Conservation (phyloP, 2,888 invertebrate species). For the Aspidiotus rigidus region DNA sequence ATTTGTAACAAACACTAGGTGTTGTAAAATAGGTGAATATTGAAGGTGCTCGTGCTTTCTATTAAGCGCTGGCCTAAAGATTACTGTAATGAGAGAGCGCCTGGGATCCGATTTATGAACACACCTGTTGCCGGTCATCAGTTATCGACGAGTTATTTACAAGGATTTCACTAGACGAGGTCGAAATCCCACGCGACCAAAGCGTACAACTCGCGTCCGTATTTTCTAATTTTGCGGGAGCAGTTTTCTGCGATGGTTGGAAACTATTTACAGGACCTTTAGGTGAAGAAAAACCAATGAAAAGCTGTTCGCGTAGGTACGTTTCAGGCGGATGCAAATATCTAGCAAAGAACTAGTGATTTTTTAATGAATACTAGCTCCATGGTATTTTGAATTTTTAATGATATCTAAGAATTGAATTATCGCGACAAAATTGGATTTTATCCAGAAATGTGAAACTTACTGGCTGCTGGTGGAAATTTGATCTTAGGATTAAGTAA, state of each 20-base stretch:
- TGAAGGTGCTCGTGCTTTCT: neutral
- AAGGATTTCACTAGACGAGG: constrained; percentile 21
- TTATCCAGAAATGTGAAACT: neutral
- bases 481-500: constrained; percentile 54
- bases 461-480: constrained; percentile 53
- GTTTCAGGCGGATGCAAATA: too few species aligned
- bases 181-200: constrained; percentile 9
- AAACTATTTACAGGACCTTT: constrained; percentile 29
- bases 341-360: too few species aligned
- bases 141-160: constrained; percentile 24
- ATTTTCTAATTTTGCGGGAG: constrained; percentile 44
- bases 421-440: too few species aligned
- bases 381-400: too few species aligned
- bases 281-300: neutral
- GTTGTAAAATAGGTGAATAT: neutral
- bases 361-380: too few species aligned
- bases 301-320: too few species aligned
- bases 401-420: too few species aligned
- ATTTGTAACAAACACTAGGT: neutral
- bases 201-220: constrained; percentile 34
- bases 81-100: too few species aligned
- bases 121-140: neutral
- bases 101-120: neutral
- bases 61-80: too few species aligned
- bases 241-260: constrained; percentile 40